Evolutionary conservation across 2,113 vertebrate genomes (phyloP).

Genomic region (Eira barbara): DNA sequence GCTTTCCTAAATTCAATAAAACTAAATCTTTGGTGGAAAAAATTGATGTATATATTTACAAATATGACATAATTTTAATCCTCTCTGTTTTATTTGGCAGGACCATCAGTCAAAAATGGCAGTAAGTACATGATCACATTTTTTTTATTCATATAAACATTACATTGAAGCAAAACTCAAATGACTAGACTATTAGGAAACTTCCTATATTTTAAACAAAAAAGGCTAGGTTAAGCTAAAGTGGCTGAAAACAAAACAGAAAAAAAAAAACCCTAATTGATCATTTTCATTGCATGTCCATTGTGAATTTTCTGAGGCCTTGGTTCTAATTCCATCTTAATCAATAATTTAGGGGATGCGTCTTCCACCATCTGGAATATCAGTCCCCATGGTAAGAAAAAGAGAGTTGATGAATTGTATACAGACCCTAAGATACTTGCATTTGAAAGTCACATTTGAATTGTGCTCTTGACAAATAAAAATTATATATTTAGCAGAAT

Average conservation of each 20-base stretch:
- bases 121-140: slow-evolving; percentile 50
- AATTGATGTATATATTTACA: not conserved
- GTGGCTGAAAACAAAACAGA: not conserved
- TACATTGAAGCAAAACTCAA: slow-evolving; percentile 42
- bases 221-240: not conserved
- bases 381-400: not conserved
- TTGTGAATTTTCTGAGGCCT: not conserved
- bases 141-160: slow-evolving; percentile 25
- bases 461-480: not conserved
- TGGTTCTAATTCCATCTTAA: not conserved
- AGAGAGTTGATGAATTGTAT: not conserved
- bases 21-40: not conserved
- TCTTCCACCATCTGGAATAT: not conserved
- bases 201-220: not conserved
- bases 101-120: not conserved
- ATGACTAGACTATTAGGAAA: not conserved
- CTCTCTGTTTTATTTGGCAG: not conserved
- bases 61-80: not conserved
- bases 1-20: not conserved
- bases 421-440: not conserved
- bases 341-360: not conserved
- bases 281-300: not conserved
- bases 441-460: not conserved
- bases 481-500: not conserved
- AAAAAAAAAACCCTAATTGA: not conserved